These are phyloP conservation scores for Hypena proboscidalis DNA, from an alignment of 2,888 invertebrate species.

Conservation along the genomic window DNA sequence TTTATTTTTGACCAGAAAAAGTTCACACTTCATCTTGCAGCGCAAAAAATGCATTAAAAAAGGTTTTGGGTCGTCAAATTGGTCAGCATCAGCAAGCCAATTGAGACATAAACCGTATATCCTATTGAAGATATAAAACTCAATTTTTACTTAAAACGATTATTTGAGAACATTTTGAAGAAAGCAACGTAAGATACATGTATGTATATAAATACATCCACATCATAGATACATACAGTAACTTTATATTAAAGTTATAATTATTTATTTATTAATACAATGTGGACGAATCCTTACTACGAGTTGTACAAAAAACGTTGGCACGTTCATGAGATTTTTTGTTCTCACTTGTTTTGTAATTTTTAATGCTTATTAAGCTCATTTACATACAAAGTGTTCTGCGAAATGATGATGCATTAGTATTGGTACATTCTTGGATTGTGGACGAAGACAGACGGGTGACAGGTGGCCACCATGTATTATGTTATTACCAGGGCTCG, in stretches of 20 bases:
- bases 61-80: too few species aligned
- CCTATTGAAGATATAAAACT: too few species aligned
- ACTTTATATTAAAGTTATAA: too few species aligned
- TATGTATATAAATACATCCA: constrained; percentile 7
- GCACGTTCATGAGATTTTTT: constrained; percentile 49
- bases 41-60: constrained; percentile 3
- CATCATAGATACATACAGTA: constrained; percentile 18
- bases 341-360: constrained; percentile 44
- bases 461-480: constrained; percentile 39
- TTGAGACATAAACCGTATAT: too few species aligned
- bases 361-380: constrained; percentile 65
- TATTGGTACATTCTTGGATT: constrained; percentile 45
- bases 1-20: constrained; percentile 28
- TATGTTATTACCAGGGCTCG: constrained; percentile 28
- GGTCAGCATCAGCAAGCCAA: too few species aligned
- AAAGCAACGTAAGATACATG: constrained; percentile 12
- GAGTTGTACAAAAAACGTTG: constrained; percentile 49
- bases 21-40: constrained; percentile 9
- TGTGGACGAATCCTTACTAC: constrained; percentile 16
- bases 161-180: too few species aligned
- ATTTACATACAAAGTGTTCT: constrained; percentile 79
- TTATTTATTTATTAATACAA: too few species aligned
- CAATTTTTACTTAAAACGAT: too few species aligned
- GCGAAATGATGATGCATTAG: constrained; percentile 63
- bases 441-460: constrained; percentile 36